A percentile compares a stretch with the other conserved stretches of the same genome.
phyloP scores from a whole-genome alignment of 2,113 vertebrate genomes.

The Pachycephala philippinensis region DNA sequence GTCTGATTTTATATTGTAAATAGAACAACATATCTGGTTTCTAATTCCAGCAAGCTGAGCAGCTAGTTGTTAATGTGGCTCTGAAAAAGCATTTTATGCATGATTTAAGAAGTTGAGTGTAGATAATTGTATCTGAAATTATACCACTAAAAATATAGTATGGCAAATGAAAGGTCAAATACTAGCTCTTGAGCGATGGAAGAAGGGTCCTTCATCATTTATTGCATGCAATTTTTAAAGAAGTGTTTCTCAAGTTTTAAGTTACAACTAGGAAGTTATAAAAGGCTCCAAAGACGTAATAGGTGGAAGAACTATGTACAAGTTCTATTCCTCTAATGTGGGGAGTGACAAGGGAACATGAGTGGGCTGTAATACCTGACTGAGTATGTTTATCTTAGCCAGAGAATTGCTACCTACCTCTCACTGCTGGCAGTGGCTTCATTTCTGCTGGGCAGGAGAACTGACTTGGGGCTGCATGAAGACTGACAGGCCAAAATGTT shows the following conservation, averaged over 20 bases:
- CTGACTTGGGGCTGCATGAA: neutral
- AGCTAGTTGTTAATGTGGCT: conserved; percentile 14
- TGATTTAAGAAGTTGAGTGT: neutral
- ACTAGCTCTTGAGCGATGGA: neutral
- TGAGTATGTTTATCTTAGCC: neutral
- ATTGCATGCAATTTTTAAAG: neutral
- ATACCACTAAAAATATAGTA: neutral
- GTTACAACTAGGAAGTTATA: neutral
- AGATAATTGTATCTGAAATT: conserved; percentile 25
- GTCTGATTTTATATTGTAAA: conserved; percentile 45
- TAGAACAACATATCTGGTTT: conserved; percentile 44
- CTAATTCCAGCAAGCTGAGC: conserved; percentile 7
- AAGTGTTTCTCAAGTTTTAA: neutral
- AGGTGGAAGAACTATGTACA: neutral
- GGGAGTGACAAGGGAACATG: neutral
- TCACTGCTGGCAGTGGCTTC: neutral
- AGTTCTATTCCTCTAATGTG: neutral
- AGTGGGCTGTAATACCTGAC: neutral
- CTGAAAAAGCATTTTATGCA: conserved; percentile 9
- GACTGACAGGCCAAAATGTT: neutral
- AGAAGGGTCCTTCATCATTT: neutral
- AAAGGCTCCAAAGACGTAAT: neutral
- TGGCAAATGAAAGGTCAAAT: neutral
- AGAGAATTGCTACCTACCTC: neutral
- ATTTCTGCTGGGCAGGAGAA: neutral